Evolutionary conservation across 1,140 invertebrate genomes (phyloP).

Genomic region (Acyrthosiphon pisum): DNA sequence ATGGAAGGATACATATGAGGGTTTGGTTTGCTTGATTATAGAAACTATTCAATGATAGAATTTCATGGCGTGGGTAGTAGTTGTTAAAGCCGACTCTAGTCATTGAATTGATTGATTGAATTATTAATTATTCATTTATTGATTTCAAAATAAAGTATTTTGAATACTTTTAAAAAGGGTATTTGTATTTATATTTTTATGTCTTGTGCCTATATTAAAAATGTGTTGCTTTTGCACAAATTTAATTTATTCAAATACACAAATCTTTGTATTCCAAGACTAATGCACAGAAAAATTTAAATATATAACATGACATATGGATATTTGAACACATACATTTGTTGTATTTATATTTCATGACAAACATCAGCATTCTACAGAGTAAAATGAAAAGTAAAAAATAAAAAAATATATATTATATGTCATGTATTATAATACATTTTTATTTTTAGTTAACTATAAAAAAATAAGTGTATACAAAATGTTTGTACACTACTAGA

Average conservation of each 20-base stretch:
- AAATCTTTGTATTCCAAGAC: neutral
- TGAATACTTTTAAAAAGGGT: too few relatives aligned
- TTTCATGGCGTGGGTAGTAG: too few relatives aligned
- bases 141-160: too few relatives aligned
- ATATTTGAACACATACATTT: neutral
- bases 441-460: neutral
- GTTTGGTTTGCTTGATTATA: too few relatives aligned
- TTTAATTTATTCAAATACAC: neutral
- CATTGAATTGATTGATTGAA: too few relatives aligned
- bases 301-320: neutral
- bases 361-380: neutral
- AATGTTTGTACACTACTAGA: neutral
- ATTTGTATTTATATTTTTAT: too few relatives aligned
- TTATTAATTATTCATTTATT: too few relatives aligned
- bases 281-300: neutral
- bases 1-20: too few relatives aligned
- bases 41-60: too few relatives aligned
- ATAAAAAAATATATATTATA: neutral
- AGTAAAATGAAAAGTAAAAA: neutral
- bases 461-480: neutral
- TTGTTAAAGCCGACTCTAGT: too few relatives aligned
- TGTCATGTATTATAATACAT: neutral
- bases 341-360: neutral
- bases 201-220: neutral
- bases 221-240: neutral